Conservation (phyloP, 2,888 invertebrate species). For the Ypsolopha sequella region DNA sequence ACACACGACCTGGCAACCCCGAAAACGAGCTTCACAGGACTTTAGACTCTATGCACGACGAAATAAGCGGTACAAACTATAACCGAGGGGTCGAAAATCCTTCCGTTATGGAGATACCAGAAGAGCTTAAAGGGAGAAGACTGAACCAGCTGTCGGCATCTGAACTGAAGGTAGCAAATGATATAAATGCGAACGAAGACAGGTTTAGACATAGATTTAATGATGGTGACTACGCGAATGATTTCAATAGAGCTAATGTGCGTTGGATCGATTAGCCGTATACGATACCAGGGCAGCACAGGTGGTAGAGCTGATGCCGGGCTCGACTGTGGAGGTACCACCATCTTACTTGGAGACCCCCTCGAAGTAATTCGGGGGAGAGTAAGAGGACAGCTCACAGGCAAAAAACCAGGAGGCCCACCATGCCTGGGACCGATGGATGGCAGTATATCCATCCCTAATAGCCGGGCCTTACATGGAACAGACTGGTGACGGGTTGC, state of each 20-base stretch:
- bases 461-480: too few relatives aligned
- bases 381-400: too few relatives aligned
- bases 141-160: conserved; percentile 39
- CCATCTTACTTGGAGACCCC: too few relatives aligned
- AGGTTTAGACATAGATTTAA: conserved; percentile 44
- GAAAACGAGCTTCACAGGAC: conserved; percentile 41
- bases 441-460: too few relatives aligned
- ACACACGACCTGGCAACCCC: conserved; percentile 40
- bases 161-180: conserved; percentile 41
- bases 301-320: too few relatives aligned
- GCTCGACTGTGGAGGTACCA: too few relatives aligned
- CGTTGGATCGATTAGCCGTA: conserved; percentile 39
- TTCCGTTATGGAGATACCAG: not conserved
- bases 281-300: too few relatives aligned
- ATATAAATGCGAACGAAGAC: conserved; percentile 43
- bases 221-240: conserved; percentile 42
- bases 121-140: conserved; percentile 39
- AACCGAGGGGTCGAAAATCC: conserved; percentile 5
- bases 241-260: conserved; percentile 28
- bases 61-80: conserved; percentile 24
- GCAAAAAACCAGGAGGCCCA: too few relatives aligned
- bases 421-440: too few relatives aligned
- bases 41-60: conserved; percentile 42
- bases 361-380: too few relatives aligned
- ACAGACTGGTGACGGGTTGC: too few relatives aligned